phyloP scores from a whole-genome alignment of 2,113 vertebrate genomes.

The Heterochromis multidens region DNA sequence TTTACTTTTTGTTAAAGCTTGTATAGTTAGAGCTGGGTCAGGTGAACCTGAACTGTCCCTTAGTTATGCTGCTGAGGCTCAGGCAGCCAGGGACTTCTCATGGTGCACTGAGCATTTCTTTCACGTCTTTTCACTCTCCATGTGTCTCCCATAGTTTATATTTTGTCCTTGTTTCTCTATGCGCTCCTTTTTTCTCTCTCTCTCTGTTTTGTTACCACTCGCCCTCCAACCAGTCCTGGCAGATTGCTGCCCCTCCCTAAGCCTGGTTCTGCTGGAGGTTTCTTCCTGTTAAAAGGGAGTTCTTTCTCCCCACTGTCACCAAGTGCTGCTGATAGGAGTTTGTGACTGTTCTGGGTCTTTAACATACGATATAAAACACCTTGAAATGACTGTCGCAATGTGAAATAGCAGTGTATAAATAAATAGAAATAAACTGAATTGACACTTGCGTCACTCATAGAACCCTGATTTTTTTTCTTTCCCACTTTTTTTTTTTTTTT shows the following conservation, averaged over 20 bases:
- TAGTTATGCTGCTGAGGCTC: too few species aligned
- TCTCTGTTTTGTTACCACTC: neutral
- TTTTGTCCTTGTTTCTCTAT: neutral
- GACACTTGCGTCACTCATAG: neutral
- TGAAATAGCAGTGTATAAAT: neutral
- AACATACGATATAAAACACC: neutral
- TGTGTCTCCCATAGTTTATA: neutral
- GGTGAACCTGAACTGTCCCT: neutral
- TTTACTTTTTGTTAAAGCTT: neutral
- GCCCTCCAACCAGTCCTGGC: neutral
- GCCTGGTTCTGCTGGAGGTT: neutral
- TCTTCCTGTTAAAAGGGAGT: neutral
- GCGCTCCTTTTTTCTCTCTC: rapidly evolving
- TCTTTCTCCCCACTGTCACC: neutral
- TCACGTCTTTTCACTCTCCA: neutral
- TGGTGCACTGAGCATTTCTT: rapidly evolving
- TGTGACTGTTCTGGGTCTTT: neutral
- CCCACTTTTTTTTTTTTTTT: neutral
- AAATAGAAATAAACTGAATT: neutral
- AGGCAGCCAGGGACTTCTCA: too few species aligned
- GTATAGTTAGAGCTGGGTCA: neutral
- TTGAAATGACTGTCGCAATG: rapidly evolving
- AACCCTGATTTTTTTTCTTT: neutral
- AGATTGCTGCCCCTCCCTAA: neutral
- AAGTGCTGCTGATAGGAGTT: neutral